Base-by-base conservation (phyloP, 1,140 invertebrate genomes). In the Ooceraea biroi region DNA sequence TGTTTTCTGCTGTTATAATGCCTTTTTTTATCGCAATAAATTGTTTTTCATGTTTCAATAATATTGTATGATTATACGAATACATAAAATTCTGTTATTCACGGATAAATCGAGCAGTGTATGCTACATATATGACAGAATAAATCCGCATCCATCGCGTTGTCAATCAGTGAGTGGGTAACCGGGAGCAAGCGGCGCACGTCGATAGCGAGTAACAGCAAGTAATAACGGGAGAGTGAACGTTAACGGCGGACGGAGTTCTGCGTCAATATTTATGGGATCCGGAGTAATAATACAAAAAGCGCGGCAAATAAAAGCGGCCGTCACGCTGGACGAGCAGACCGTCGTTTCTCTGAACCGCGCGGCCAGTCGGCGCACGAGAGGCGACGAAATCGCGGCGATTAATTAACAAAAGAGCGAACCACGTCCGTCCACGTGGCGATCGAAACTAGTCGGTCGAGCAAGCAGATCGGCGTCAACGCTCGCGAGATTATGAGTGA, bases 331-430 rank as follows among this genome's bases (percentile, higher is more conserved):
- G 44, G 48, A 68, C 65, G 76, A 69, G 50, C 76, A 57, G 36
- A 7, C 57, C 46, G 52, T 50, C 65, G 76, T 66, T 36, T 77
- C 73, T 66, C 73, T 60, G 65, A 80, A 80, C 71, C 52, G 76
- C 60, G 48, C 50, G 7, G 2, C 36, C 2, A 36, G 36, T 36
- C 36, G n/a, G 36, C 36, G 36, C 36, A 7, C 36, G 36, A 36
- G 2, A 36, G 36, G 36, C 2, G 50, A 80, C 50, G 76, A 7
- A 30, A n/a, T 44, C 65, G 65, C 50, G 12, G 50, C 66, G 76
- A 80, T 80, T 80, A 80, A 80, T 71, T 80, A 80, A 80, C 63
- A 80, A 71, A 80, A 80, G 63, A 80, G 76, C 76, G 74, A 52
- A 14, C 3, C 17, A 5, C 65, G 52, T 3, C 25, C 65, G 55